phyloP scores from a whole-genome alignment of 2,113 vertebrate species.

The Psephotus haematonotus region DNA sequence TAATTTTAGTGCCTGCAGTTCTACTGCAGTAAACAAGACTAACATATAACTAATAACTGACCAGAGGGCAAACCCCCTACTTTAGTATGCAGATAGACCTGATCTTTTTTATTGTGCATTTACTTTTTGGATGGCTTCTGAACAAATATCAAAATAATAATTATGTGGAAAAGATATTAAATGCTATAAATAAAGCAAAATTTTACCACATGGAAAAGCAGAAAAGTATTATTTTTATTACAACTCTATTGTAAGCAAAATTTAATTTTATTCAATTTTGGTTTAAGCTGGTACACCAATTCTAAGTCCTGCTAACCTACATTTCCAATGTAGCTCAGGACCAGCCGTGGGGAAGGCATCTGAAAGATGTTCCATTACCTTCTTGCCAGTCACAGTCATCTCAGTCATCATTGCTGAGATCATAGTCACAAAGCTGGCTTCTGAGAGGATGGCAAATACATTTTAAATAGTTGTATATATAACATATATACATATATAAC shows the following conservation, averaged over 20 bases:
- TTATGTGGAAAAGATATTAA: not conserved
- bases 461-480: not conserved
- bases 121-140: not conserved
- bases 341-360: not conserved
- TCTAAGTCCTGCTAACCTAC: not conserved
- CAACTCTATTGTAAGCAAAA: not conserved
- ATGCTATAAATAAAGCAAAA: not conserved
- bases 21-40: not conserved
- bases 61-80: not conserved
- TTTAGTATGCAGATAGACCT: not conserved
- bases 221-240: not conserved
- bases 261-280: not conserved
- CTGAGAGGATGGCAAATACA: not conserved
- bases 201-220: not conserved
- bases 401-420: not conserved
- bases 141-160: not conserved
- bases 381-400: not conserved
- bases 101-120: not conserved
- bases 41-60: slow-evolving; percentile 4
- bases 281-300: not conserved
- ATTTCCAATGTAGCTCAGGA: not conserved
- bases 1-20: not conserved
- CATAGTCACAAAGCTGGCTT: not conserved
- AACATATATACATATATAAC: too few species aligned
- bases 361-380: not conserved